Conservation (phyloP, 2,113 vertebrate species). For the Phalacrocorax brasilianus region DNA sequence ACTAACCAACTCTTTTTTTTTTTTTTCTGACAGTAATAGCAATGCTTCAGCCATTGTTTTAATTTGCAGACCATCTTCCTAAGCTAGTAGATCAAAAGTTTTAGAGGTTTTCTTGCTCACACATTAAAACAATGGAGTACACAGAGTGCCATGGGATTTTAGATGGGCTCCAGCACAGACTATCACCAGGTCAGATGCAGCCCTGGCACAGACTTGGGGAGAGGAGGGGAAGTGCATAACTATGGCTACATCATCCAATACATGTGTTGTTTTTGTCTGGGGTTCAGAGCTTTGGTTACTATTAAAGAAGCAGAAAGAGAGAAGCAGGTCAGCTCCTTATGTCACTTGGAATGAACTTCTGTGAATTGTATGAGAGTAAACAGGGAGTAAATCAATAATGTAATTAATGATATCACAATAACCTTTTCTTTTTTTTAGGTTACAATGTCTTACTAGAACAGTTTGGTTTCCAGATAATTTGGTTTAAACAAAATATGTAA, state of each 20-base stretch:
- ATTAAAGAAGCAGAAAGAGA: not conserved
- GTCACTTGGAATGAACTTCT: not conserved
- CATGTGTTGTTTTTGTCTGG: not conserved
- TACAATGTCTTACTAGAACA: not conserved
- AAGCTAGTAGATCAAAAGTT: not conserved
- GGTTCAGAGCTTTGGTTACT: not conserved
- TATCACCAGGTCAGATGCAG: not conserved
- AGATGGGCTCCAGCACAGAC: not conserved
- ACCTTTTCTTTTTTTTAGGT: not conserved
- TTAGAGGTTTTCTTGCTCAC: not conserved
- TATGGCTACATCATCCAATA: not conserved
- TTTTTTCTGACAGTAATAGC: not conserved
- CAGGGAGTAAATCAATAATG: not conserved
- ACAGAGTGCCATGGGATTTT: not conserved
- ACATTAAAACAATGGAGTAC: not conserved
- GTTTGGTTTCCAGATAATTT: not conserved
- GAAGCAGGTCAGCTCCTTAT: not conserved
- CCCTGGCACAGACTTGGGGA: too few relatives aligned
- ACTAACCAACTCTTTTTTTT: not conserved
- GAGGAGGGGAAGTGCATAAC: accelerated
- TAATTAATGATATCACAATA: not conserved
- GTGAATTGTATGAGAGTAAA: not conserved
- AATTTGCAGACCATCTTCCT: not conserved
- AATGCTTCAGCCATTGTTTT: not conserved
- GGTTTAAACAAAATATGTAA: not conserved